Conservation (phyloP, 2,888 invertebrate species). For the Branchellion lobata region DNA sequence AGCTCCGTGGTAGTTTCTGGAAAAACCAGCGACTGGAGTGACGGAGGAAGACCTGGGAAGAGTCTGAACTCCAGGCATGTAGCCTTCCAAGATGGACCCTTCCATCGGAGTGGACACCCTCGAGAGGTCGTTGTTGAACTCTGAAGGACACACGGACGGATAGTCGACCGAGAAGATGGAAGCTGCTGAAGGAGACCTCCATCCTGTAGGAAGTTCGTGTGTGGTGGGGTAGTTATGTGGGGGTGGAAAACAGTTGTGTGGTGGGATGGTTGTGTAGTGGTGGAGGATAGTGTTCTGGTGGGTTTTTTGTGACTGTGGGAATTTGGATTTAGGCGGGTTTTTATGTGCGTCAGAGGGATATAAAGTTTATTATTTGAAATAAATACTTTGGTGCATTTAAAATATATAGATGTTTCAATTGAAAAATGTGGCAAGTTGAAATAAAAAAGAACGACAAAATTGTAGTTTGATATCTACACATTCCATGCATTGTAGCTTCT, state of each 20-base stretch:
- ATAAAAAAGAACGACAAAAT: no score
- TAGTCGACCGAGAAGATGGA: slow-evolving; percentile 35
- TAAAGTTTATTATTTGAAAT: no score
- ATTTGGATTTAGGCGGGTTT: no score
- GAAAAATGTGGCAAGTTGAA: no score
- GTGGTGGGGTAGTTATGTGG: slow-evolving; percentile 50
- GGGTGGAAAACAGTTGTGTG: slow-evolving; percentile 51
- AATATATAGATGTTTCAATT: no score
- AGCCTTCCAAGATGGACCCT: slow-evolving; percentile 36
- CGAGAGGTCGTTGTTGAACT: slow-evolving; percentile 4
- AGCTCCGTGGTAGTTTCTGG: neutral
- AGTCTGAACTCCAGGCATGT: neutral
- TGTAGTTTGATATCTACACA: no score
- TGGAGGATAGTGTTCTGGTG: no score
- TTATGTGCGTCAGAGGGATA: no score
- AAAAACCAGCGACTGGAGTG: neutral
- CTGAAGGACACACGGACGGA: slow-evolving; percentile 30
- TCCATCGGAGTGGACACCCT: slow-evolving; percentile 35
- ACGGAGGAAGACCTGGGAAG: slow-evolving; percentile 9
- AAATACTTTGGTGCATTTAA: no score
- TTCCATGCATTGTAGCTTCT: no score
- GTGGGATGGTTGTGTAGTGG: no score
- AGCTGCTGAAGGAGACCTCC: slow-evolving; percentile 31
- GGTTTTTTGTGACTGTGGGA: no score
- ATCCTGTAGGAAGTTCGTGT: slow-evolving; percentile 47